Evolutionary conservation across 2,797 vertebrate genomes (phyloP).

Genomic region (Monodelphis domestica): DNA sequence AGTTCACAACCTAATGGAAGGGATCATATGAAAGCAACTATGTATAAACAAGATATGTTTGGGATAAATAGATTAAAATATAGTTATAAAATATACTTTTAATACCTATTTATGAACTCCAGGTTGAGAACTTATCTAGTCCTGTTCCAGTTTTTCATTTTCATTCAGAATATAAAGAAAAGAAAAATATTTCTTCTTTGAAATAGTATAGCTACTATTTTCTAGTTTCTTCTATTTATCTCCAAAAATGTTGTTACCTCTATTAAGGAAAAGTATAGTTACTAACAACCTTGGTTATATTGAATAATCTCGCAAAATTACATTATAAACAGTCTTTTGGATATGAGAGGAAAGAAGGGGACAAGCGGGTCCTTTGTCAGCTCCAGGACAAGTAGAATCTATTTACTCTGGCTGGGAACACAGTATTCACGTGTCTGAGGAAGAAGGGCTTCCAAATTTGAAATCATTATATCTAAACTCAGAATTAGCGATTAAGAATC

Average conservation of each 20-base stretch:
- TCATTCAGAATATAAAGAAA: background rate
- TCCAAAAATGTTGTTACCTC: background rate
- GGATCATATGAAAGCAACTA: background rate
- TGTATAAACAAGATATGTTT: background rate
- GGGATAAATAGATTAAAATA: background rate
- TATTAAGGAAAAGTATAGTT: background rate
- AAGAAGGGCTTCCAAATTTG: background rate
- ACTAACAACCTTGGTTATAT: background rate
- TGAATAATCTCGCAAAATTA: background rate
- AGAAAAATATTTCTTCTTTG: background rate
- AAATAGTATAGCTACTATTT: background rate
- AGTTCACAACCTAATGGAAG: background rate
- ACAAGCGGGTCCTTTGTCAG: no score
- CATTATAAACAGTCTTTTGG: background rate
- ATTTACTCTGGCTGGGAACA: background rate
- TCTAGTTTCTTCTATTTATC: background rate
- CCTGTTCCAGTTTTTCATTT: background rate
- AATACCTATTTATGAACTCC: background rate
- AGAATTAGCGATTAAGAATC: background rate
- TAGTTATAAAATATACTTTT: background rate
- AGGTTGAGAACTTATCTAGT: background rate
- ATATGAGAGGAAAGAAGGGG: background rate
- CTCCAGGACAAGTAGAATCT: background rate
- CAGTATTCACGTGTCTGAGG: background rate
- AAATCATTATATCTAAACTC: background rate